Evolutionary conservation across 2,888 invertebrate species (phyloP).

Genomic region (Hemaris fuciformis): DNA sequence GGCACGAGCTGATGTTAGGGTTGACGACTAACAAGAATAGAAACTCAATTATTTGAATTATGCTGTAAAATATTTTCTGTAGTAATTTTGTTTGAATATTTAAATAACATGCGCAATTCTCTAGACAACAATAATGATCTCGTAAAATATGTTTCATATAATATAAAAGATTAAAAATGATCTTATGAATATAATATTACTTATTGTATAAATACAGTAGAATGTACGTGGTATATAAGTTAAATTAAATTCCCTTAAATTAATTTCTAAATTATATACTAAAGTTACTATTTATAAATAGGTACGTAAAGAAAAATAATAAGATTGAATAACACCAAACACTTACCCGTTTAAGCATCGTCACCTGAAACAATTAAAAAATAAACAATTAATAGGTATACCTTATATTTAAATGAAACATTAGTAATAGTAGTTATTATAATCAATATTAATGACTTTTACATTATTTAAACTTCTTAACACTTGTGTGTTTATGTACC

Average conservation of each 20-base stretch:
- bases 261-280: neutral
- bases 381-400: neutral
- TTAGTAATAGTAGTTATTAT: too few species aligned
- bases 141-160: too few species aligned
- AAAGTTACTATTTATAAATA: neutral
- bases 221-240: neutral
- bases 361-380: constrained; percentile 13
- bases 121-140: neutral
- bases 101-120: neutral
- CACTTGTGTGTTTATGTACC: too few species aligned
- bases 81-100: neutral
- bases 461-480: too few species aligned
- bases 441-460: too few species aligned
- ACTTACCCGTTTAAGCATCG: constrained; percentile 3
- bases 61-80: neutral
- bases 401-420: too few species aligned
- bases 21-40: neutral
- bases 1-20: neutral
- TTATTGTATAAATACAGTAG: too few species aligned
- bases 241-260: neutral
- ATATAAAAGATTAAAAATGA: too few species aligned
- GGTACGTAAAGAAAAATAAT: neutral
- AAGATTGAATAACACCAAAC: neutral
- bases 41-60: constrained; percentile 1
- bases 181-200: too few species aligned